These are phyloP conservation scores for Eristalinus aeneus DNA, from an alignment of 2,888 invertebrate genomes.

Conservation along the genomic window DNA sequence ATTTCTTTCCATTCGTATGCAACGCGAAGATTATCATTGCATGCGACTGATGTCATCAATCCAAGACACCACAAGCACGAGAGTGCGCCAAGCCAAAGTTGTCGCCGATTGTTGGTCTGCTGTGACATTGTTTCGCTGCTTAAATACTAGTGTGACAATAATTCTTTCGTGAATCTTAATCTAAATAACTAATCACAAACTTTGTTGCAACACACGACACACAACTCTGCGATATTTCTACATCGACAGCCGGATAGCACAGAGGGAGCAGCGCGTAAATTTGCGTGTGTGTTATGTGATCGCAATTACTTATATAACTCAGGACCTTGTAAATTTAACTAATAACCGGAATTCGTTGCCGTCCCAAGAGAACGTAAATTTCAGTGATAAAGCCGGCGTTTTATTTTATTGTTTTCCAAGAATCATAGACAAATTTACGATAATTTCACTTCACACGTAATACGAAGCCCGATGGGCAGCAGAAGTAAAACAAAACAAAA, in stretches of 20 bases:
- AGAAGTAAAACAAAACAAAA: conserved; percentile 11
- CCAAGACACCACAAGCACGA: conserved; percentile 32
- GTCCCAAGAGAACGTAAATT: conserved; percentile 16
- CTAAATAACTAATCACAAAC: background rate
- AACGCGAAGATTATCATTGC: conserved; percentile 86
- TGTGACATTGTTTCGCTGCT: background rate
- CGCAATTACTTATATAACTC: conserved; percentile 48
- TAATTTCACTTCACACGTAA: conserved; percentile 51
- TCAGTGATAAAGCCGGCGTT: conserved; percentile 40
- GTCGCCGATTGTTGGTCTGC: background rate
- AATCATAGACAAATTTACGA: background rate
- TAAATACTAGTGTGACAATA: conserved; percentile 8
- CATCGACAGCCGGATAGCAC: conserved; percentile 28
- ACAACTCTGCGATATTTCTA: conserved; percentile 1
- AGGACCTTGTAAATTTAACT: background rate
- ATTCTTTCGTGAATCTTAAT: background rate
- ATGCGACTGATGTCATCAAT: conserved; percentile 68
- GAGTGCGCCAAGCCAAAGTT: conserved; percentile 15
- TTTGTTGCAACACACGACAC: conserved; percentile 24
- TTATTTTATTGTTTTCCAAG: background rate
- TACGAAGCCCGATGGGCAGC: conserved; percentile 5
- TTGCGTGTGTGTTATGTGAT: conserved; percentile 6
- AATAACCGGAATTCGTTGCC: background rate
- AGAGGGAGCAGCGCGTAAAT: conserved; percentile 39
- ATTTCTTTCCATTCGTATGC: conserved; percentile 88